Base-by-base conservation (phyloP, 1,140 invertebrate species). In the Yoshiicerus persimilis region DNA sequence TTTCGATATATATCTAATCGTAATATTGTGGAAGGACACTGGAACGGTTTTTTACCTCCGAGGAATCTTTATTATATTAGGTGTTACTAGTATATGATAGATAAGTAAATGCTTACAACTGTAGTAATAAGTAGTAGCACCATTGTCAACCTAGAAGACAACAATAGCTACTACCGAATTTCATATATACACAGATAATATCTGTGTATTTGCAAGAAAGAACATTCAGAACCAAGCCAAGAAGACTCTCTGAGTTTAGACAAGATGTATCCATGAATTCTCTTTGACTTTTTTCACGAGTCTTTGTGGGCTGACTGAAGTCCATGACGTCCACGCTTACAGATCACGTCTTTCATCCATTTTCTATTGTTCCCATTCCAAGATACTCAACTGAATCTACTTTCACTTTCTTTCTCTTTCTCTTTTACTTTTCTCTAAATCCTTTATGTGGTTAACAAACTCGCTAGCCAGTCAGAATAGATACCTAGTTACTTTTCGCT, bases 331-430 rank as follows among this genome's bases (percentile, higher is more conserved):
- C 75, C 75, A 80, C 75, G 75, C 75, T 80, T 20, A 36, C 30
- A 38, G 75, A 32, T 80, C 75, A 80, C 75, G 75, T 80, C 75
- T 32, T 80, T 80, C 75, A 80, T 80, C 75, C 75, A 80, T 80
- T 32, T 80, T 80, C 75, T 32, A 80, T 80, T 80, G 75, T 80
- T 80, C 75, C 75, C 75, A 80, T 80, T 80, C 75, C 75, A 80
- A 80, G 36, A 80, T 80, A 80, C 75, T 20, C 1, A 8, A 30
- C 34, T 34, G 27, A 30, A 25, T 34, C 32, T 77, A 80, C 75
- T 80, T 80, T 80, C 75, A 36, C 32, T 80, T 16, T 36, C 34
- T 77, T 77, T 80, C 75, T 80, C 32, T 27, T 16, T 4, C 27
- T 75, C 70, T 11, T 11, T 32, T 34, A 13, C 75, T 36, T 36